Evolutionary conservation across 2,888 invertebrate species (phyloP).

Genomic region (Clivina fossor): DNA sequence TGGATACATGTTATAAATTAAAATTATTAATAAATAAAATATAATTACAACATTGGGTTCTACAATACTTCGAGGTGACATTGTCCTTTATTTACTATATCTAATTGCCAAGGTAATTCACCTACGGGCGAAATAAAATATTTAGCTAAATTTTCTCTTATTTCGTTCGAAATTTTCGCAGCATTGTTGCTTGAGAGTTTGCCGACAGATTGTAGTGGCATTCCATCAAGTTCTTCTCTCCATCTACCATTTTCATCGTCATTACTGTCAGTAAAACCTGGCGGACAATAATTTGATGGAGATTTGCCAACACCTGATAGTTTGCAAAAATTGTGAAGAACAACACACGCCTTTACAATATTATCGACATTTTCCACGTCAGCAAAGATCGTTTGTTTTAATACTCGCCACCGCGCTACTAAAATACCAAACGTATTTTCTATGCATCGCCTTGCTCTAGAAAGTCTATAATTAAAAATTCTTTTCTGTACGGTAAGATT

Average conservation of each 20-base stretch:
- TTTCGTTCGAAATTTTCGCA: not conserved
- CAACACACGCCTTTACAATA: not conserved
- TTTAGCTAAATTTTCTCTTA: constrained; percentile 11
- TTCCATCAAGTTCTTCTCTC: not conserved
- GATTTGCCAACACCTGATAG: not conserved
- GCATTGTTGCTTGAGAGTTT: constrained; percentile 2
- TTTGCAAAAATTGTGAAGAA: constrained; percentile 12
- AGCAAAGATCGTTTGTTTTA: not conserved
- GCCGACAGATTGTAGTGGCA: not conserved
- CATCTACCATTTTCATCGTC: not conserved
- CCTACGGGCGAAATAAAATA: constrained; percentile 18
- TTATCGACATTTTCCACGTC: constrained; percentile 11
- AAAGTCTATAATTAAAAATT: constrained; percentile 10
- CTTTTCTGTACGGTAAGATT: not conserved
- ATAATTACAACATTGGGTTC: too few species aligned
- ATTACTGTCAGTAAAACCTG: not conserved
- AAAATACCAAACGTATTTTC: constrained; percentile 16
- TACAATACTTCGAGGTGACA: too few species aligned
- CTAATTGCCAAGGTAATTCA: constrained; percentile 11
- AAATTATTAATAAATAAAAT: too few species aligned
- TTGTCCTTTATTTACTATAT: too few species aligned
- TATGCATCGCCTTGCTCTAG: constrained; percentile 8
- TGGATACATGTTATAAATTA: too few species aligned
- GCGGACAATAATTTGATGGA: constrained; percentile 1
- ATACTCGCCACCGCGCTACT: constrained; percentile 7